Evolutionary conservation across 2,797 vertebrate genomes (phyloP), one percentile per base, ranked within the genome.

Genomic region (Geotrypetes seraphini): DNA sequence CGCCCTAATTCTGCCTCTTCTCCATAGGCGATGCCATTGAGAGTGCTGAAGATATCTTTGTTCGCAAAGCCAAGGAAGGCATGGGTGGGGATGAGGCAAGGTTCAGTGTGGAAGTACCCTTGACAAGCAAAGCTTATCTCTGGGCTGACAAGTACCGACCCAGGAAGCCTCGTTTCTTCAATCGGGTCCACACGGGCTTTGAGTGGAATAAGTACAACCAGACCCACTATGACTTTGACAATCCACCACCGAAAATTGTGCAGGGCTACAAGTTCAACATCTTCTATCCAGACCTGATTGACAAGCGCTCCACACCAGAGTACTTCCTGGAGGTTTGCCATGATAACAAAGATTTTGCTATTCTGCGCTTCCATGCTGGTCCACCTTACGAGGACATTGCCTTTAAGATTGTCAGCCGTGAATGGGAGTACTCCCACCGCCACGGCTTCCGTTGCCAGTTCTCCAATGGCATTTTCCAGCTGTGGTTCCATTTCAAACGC

Each of bases 181-280:
- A 98, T 76, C 84, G 95, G 0, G 96, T 98, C 29, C 96, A 99
- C 81, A 99, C 93, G 0, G 96, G 96, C 57, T 99, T 98, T 0
- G 95, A 98, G 73, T 97, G 96, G 95, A 99, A 99, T 86, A 99
- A 99, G 56, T 99, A 99, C 74, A 99, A 99, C 67, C 95, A 98
- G 78, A 98, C 96, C 0, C 95, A 98, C 68, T 99, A 98, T 0
- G 96, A 99, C 75, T 98, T 97, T 0, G 95, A 99, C 66, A 97
- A 98, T 66, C 96, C 93, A 0, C 96, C 96, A 0, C 93, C 95
- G 31, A 99, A 99, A 66, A 98, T 95, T 0, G 96, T 99, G 30
- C 96, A 99, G 66, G 96, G 95, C 40, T 99, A 99, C 75, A 99
- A 99, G 59, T 99, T 99, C 66, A 99, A 99, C 74, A 99, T 98